phyloP scores from a whole-genome alignment of 2,888 invertebrate genomes.

The Macrostomum cliftonense region DNA sequence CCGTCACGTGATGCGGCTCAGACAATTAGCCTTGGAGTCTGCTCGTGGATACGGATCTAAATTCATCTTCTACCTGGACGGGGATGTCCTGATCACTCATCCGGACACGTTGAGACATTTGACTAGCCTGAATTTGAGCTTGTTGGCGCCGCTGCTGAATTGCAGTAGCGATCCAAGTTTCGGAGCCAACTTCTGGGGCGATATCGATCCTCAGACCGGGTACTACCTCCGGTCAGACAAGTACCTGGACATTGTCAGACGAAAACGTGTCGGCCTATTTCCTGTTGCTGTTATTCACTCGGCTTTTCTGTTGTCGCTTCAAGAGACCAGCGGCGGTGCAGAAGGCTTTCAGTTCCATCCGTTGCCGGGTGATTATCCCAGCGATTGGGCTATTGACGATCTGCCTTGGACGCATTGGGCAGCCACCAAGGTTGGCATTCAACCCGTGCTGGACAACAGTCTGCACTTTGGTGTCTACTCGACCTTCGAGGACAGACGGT shows the following conservation, averaged over 20 bases:
- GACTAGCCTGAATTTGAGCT: conserved; percentile 30
- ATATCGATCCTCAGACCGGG: conserved; percentile 53
- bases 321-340: conserved; percentile 40
- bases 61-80: conserved; percentile 49
- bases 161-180: conserved; percentile 57
- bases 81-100: conserved; percentile 37
- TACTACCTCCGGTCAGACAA: conserved; percentile 63
- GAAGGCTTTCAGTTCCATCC: conserved; percentile 56
- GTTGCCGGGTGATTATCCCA: conserved; percentile 42
- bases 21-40: conserved; percentile 54
- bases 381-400: conserved; percentile 60
- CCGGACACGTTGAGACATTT: conserved; percentile 40
- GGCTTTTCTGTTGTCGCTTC: conserved; percentile 57
- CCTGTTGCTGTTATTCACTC: conserved; percentile 76
- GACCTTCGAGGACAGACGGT: too few relatives aligned
- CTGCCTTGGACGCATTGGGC: conserved; percentile 38
- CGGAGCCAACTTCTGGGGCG: conserved; percentile 79
- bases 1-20: conserved; percentile 54
- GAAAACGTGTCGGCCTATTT: conserved; percentile 50
- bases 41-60: conserved; percentile 67
- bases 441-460: too few relatives aligned
- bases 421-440: too few relatives aligned
- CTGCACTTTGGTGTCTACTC: too few relatives aligned
- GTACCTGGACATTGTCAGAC: conserved; percentile 58
- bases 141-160: conserved; percentile 65